Evolutionary conservation across 2,888 invertebrate genomes (phyloP).

Genomic region (Eupithecia abbreviata): DNA sequence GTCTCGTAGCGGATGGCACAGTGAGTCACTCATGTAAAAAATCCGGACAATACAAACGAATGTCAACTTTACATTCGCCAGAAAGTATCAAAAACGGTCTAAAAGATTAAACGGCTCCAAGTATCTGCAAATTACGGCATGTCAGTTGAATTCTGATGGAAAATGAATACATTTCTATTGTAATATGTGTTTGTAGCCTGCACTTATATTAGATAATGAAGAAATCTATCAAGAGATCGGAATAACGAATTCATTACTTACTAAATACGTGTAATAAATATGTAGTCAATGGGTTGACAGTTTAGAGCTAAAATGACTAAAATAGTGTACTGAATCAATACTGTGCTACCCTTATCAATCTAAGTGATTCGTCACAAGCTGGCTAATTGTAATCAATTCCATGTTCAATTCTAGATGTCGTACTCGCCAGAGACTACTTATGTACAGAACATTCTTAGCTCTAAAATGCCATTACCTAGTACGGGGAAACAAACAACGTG

Average conservation of each 20-base stretch:
- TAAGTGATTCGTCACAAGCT: conserved; percentile 39
- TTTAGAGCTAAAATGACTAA: conserved; percentile 65
- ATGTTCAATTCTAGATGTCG: conserved; percentile 55
- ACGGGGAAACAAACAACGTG: conserved; percentile 76
- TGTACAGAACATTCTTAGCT: conserved; percentile 59
- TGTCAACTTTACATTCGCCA: conserved; percentile 58
- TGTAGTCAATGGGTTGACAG: conserved; percentile 57
- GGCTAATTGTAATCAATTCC: conserved; percentile 64
- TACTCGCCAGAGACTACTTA: conserved; percentile 38
- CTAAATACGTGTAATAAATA: conserved; percentile 77
- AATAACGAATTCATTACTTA: conserved; percentile 77
- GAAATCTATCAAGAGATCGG: conserved; percentile 80
- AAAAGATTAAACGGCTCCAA: conserved; percentile 77
- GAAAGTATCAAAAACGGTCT: conserved; percentile 62
- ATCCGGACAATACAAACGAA: conserved; percentile 66
- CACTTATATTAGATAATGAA: conserved; percentile 76
- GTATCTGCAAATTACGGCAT: conserved; percentile 82
- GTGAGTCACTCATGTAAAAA: conserved; percentile 78
- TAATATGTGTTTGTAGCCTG: conserved; percentile 82
- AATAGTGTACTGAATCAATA: conserved; percentile 41
- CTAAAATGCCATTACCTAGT: conserved; percentile 66
- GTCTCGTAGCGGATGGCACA: conserved; percentile 75
- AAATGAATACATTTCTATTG: conserved; percentile 82
- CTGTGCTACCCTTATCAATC: conserved; percentile 40
- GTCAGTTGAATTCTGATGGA: conserved; percentile 79